phyloP scores from a whole-genome alignment of 1,140 invertebrate species.

The Platyura marginata region DNA sequence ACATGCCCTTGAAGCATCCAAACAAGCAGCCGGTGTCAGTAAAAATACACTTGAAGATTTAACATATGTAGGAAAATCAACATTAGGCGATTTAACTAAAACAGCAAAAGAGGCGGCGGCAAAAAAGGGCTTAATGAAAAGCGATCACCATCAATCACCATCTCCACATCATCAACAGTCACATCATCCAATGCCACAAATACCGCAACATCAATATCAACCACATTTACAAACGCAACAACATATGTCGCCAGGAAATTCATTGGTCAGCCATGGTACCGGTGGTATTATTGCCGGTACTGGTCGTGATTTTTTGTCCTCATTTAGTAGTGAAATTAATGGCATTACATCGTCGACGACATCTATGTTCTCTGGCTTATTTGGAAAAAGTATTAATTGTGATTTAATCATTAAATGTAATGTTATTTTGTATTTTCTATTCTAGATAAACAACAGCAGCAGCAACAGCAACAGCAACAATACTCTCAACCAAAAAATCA shows the following conservation, averaged over 20 bases:
- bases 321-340: slow-evolving; percentile 75
- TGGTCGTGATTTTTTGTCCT: slow-evolving; percentile 72
- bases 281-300: slow-evolving; percentile 29
- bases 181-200: slow-evolving; percentile 10
- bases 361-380: slow-evolving; percentile 80
- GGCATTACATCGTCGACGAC: slow-evolving; percentile 77
- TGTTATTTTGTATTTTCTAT: neutral
- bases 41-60: slow-evolving; percentile 76
- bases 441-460: slow-evolving; percentile 13
- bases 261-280: slow-evolving; percentile 25
- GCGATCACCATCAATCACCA: slow-evolving; percentile 4
- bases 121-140: slow-evolving; percentile 70
- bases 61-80: slow-evolving; percentile 71
- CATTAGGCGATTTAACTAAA: slow-evolving; percentile 75
- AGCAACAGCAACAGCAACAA: slow-evolving; percentile 2
- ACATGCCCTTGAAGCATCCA: slow-evolving; percentile 67
- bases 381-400: slow-evolving; percentile 40
- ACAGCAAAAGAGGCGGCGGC: slow-evolving; percentile 70
- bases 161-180: slow-evolving; percentile 10
- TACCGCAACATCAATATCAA: too few relatives aligned
- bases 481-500: slow-evolving; percentile 10
- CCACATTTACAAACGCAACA: slow-evolving; percentile 15
- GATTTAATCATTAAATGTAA: neutral
- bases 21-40: slow-evolving; percentile 67
- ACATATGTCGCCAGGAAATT: slow-evolving; percentile 24